Conservation (phyloP, 2,797 vertebrate species). For the Zalophus californianus region DNA sequence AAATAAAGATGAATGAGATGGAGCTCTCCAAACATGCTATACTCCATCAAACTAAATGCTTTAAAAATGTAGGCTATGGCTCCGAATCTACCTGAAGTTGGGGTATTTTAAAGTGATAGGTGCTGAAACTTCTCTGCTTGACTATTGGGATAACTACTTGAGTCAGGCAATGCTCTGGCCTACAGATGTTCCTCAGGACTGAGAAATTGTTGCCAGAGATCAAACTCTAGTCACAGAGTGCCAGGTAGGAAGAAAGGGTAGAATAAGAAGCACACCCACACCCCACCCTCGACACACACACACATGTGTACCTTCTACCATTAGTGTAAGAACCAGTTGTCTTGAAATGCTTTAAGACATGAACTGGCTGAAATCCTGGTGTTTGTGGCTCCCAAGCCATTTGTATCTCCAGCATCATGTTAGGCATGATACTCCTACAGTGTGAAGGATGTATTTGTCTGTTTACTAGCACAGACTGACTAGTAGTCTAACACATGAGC, state of each 20-base stretch:
- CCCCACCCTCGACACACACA: not conserved
- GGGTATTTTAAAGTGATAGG: not conserved
- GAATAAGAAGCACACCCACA: not conserved
- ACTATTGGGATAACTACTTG: not conserved
- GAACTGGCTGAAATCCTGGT: not conserved
- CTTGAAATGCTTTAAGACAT: not conserved
- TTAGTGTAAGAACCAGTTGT: not conserved
- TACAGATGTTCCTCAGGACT: not conserved
- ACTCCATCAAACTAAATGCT: not conserved
- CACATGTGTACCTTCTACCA: not conserved
- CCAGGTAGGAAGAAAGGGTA: not conserved
- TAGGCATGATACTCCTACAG: not conserved
- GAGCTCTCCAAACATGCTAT: not conserved
- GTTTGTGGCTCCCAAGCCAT: not conserved
- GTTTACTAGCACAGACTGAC: not conserved
- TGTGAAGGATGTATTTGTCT: not conserved
- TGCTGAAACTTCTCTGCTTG: not conserved
- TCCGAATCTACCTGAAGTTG: not conserved
- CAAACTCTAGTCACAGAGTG: conserved; percentile 34
- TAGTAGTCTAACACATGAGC: not conserved
- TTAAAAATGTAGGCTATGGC: not conserved
- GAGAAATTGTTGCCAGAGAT: not conserved
- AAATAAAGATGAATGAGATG: conserved; percentile 1
- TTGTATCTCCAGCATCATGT: not conserved
- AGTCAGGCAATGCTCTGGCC: not conserved